These are phyloP conservation scores for Eptatretus atami DNA, from an alignment of 2,797 vertebrate species.

Conservation along the genomic window DNA sequence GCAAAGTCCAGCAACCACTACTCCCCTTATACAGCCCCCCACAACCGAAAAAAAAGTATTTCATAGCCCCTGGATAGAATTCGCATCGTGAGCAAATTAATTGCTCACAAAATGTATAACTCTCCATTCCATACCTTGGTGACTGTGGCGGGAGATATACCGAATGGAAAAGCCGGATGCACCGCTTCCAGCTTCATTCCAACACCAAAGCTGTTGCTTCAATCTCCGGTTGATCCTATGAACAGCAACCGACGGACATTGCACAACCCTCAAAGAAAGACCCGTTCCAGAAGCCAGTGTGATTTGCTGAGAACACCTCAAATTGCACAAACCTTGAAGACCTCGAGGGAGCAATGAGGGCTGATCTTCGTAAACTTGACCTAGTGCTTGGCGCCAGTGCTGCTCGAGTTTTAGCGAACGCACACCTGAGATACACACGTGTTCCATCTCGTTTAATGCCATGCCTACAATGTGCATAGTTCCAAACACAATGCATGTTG, in stretches of 20 bases:
- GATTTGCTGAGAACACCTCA: too few species aligned
- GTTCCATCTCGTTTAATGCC: background rate
- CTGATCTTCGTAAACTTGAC: constrained; percentile 29
- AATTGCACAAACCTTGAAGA: constrained; percentile 32
- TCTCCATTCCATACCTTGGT: constrained; percentile 32
- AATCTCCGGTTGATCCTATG: constrained; percentile 41
- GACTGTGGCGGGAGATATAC: constrained; percentile 56
- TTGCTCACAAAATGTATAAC: too few species aligned
- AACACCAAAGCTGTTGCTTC: constrained; percentile 39
- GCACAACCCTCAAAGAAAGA: background rate
- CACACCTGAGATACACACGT: constrained; percentile 26
- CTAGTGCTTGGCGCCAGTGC: constrained; percentile 51
- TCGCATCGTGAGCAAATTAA: too few species aligned
- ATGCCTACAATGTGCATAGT: too few species aligned
- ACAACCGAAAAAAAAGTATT: constrained; percentile 5
- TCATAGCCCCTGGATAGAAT: background rate
- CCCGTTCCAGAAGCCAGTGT: background rate
- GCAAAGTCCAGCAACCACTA: too few species aligned
- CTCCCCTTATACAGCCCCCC: too few species aligned
- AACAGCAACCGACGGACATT: constrained; percentile 6
- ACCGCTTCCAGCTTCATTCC: constrained; percentile 87
- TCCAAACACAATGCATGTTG: too few species aligned
- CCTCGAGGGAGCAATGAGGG: constrained; percentile 39
- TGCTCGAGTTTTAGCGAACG: constrained; percentile 28
- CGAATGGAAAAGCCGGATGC: constrained; percentile 49